These are phyloP conservation scores for Sylvilagus bachmani DNA, from an alignment of 2,113 vertebrate genomes.

Conservation along the genomic window DNA sequence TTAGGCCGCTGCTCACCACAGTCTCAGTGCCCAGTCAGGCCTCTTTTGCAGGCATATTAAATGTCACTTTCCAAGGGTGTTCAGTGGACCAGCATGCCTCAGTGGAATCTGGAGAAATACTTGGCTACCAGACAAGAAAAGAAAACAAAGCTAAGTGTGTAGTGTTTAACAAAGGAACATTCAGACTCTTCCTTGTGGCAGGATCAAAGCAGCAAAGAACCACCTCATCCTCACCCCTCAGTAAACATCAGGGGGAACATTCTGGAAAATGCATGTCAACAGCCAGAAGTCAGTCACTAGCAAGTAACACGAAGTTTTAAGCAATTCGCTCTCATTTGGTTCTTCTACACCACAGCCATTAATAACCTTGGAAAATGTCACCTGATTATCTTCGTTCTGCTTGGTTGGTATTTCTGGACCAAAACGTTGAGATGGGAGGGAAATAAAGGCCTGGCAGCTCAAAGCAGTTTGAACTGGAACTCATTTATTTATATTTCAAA, in stretches of 20 bases:
- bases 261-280: conserved; percentile 60
- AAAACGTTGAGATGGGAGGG: conserved; percentile 79
- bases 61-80: conserved; percentile 5
- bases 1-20: accelerated
- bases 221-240: conserved; percentile 33
- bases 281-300: not conserved
- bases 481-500: conserved; percentile 84
- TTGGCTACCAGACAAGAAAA: conserved; percentile 52
- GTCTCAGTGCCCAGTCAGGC: not conserved
- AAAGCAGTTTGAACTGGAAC: conserved; percentile 85
- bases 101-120: conserved; percentile 52
- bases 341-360: conserved; percentile 72
- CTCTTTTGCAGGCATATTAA: not conserved
- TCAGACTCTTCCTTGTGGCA: conserved; percentile 69
- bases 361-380: conserved; percentile 75
- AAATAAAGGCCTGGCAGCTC: conserved; percentile 60
- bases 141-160: conserved; percentile 70
- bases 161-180: conserved; percentile 65
- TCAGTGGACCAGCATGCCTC: not conserved
- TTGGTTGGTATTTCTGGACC: conserved; percentile 77
- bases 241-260: conserved; percentile 14
- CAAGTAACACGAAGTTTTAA: conserved; percentile 62
- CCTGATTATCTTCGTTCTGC: conserved; percentile 69
- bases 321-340: conserved; percentile 58
- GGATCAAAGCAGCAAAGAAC: conserved; percentile 53